Base-by-base conservation (phyloP, 2,888 invertebrate genomes). In the Philereme transversata region DNA sequence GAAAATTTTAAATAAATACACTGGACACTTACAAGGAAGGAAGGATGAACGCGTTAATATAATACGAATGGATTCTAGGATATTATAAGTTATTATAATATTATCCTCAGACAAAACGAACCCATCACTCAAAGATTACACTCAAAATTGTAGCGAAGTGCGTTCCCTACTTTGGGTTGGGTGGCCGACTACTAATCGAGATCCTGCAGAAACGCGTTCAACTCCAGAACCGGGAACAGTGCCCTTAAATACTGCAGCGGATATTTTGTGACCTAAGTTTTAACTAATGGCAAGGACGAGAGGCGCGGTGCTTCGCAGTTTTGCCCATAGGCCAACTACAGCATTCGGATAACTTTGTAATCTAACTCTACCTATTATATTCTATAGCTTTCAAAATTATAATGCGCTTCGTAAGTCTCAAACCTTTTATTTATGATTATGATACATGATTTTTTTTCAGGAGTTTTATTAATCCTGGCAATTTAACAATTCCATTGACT, bases 351-450 rank as follows among this genome's bases (percentile, higher is more conserved):
- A 3, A 38, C 8, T 43, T 8, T 4, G 5, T 43, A 8, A 5
- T n/a, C 10, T n/a, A 8, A n/a, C 22, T 22, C 43, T 43, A n/a
- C 8, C 8, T 9, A 43, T 8, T 43, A 4, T n/a, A n/a, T 43
- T 43, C 46, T 47, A 47, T 34, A 9, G 4, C 22, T 22, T 22
- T 22, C 22, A 22, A 22, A 22, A 22, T 22, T 22, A 7, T 8
- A 33, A 52, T 52, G 59, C 51, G 54, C 60, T 41, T 60, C 47
- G 55, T 51, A 56, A 51, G 48, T 55, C 60, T 48, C 44, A 47
- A 45, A 33, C 54, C 34, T 11, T 10, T 38, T 33, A 5, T 55
- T 46, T 41, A 41, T 41, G 22, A 50, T 38, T n/a, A n/a, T n/a
- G n/a, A 50, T 0, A 38, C 38, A 8, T 9, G 4, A 11, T 40